Evolutionary conservation across 2,113 vertebrate genomes (phyloP).

Genomic region (Lophochroa leadbeateri): DNA sequence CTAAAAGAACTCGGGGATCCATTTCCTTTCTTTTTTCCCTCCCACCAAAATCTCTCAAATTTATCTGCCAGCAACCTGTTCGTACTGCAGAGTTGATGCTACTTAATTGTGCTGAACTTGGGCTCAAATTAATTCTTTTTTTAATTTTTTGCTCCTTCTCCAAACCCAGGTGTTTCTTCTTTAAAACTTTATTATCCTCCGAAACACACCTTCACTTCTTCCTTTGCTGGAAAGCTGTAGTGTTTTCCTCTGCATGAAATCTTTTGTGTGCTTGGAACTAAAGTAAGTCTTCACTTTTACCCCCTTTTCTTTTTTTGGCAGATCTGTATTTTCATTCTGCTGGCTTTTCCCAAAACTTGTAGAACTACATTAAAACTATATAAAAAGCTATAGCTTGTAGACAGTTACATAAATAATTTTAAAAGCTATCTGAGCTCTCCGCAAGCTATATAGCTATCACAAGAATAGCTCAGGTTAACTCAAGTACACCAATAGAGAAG

Average conservation of each 20-base stretch:
- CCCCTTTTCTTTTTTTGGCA: not conserved
- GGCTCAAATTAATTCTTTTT: fast-evolving
- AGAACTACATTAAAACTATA: not conserved
- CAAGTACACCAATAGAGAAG: not conserved
- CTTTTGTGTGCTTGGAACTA: not conserved
- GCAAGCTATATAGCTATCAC: not conserved
- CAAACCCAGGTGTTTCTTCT: not conserved
- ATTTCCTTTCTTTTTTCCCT: fast-evolving
- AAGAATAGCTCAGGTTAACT: not conserved
- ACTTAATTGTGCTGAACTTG: not conserved
- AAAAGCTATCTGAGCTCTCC: not conserved
- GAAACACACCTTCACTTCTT: not conserved
- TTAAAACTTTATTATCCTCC: not conserved
- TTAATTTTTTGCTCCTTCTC: not conserved
- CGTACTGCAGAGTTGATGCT: not conserved
- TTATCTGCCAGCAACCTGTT: not conserved
- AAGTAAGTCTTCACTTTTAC: not conserved
- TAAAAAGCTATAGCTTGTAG: not conserved
- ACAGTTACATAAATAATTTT: not conserved
- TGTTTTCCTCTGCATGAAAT: not conserved
- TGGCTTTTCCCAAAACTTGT: not conserved
- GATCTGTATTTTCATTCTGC: not conserved
- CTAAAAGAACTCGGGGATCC: not conserved
- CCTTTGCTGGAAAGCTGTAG: not conserved
- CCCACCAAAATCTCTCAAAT: not conserved